Evolutionary conservation across 1,140 invertebrate species (phyloP), one percentile per base, ranked within the genome.

Genomic region (Goniozus legneri): DNA sequence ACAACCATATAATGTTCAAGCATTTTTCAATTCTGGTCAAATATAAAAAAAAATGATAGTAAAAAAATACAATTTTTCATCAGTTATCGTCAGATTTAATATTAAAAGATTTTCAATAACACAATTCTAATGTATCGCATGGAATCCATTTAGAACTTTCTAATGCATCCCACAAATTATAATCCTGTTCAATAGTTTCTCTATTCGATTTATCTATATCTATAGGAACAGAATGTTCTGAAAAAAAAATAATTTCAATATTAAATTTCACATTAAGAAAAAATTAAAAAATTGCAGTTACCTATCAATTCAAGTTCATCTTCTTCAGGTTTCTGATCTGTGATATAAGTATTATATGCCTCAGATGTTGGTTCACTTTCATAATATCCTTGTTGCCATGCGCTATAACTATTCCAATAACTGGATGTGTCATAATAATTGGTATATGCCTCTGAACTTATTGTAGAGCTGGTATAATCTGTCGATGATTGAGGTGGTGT

Each of bases 101-200:
- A n/a, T n/a, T n/a, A n/a, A n/a, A n/a, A n/a, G n/a, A n/a, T n/a
- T 47, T 31, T 66, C 52, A 76, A 46, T 75, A 75, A 50, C 74
- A 76, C 34, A 76, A 60, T 66, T 84, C 83, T 47, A 83, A 49
- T 21, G 80, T 79, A 33, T 84, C 83, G 47, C 78, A 79, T 8
- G 84, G 82, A 50, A 85, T 69, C 88, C 88, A 91, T 57, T 88
- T 86, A 2, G 87, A 89, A 53, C 83, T 82, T 65, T 91, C 88
- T 20, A 91, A 57, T n/a, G 83, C 84, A 72, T 89, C 88, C 83
- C 88, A 91, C 1, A 91, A 69, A 48, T 82, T 84, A 34, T 83
- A 79, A 60, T 89, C 86, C 31, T 84, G 79, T 46, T 90, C 84
- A 22, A 87, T 79, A 27, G 82, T 77, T 48, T 91, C 87, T 49